Conservation (phyloP, 1,140 invertebrate species). For the Ceratina japonica region DNA sequence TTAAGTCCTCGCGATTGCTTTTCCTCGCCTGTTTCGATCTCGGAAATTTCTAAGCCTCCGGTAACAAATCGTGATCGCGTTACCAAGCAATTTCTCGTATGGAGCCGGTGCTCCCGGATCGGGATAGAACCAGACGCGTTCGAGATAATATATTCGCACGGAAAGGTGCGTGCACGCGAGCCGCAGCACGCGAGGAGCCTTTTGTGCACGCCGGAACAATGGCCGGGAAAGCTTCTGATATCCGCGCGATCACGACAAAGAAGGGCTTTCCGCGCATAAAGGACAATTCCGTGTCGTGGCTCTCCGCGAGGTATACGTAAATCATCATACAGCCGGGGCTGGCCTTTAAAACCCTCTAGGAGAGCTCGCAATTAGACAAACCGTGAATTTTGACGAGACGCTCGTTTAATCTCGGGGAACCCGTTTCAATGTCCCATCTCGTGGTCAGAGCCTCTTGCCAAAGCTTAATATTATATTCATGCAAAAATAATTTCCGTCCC, state of each 20-base stretch:
- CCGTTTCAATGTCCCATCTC: no score
- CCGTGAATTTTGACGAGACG: slow-evolving; percentile 55
- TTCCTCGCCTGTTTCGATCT: background rate
- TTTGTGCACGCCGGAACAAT: slow-evolving; percentile 56
- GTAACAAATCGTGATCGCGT: slow-evolving; percentile 41
- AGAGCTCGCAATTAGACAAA: slow-evolving; percentile 60
- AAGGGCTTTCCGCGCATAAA: slow-evolving; percentile 59
- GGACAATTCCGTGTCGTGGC: slow-evolving; percentile 42
- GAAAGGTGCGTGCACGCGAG: slow-evolving; percentile 41
- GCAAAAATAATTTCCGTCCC: no score
- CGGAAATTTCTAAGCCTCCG: slow-evolving; percentile 3
- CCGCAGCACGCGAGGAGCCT: slow-evolving; percentile 5
- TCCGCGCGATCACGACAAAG: no score
- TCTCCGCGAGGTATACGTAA: slow-evolving; percentile 50
- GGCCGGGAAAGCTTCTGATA: slow-evolving; percentile 53
- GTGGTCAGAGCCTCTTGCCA: no score
- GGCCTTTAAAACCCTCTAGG: slow-evolving; percentile 47
- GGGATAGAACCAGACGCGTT: slow-evolving; percentile 25
- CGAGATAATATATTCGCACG: slow-evolving; percentile 42
- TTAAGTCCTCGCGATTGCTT: slow-evolving; percentile 22
- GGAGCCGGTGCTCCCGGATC: slow-evolving; percentile 8
- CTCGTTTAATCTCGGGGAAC: slow-evolving; percentile 4
- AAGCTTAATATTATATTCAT: no score
- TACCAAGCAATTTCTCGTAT: slow-evolving; percentile 45
- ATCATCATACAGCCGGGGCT: slow-evolving; percentile 53